Evolutionary conservation across 2,888 invertebrate species (phyloP), one percentile per base, ranked within the genome.

Genomic region (Nysson spinosus): DNA sequence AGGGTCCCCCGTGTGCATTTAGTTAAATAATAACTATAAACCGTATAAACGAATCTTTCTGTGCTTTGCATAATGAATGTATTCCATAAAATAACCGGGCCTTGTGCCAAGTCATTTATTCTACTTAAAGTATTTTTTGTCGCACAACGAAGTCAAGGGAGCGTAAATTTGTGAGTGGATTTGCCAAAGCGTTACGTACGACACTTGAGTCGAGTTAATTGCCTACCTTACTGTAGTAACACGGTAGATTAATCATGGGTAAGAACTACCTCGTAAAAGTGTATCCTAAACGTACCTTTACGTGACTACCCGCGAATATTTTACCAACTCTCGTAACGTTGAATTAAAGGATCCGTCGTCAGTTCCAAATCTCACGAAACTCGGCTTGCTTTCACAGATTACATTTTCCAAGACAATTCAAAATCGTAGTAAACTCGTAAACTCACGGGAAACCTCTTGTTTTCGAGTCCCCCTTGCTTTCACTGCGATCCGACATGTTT

Each of bases 301-400:
- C 16, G 35, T 35, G 32, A 35, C 28, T 40, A 22, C 19, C 22
- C 12, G 11, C 22, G 12, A 43, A 42, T 39, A 47, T 12, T 4
- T 17, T 5, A 39, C 42, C 11, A 17, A 47, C 17, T 32, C 39
- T 28, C 24, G 9, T 26, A 32, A 34, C 7, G 34, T 56, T 69
- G 63, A 55, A 75, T 75, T 67, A 73, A 67, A 52, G 24, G 34
- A 57, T 51, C 67, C 22, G 7, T 22, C 35, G 44, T 39, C 16
- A 46, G 62, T 32, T 17, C 35, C 11, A 22, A 22, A 7, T 20
- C 44, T 46, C 42, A 26, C 40, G 46, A 37, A 75, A 61, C 52
- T 75, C 54, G 42, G 40, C 51, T 37, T 52, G 54, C n/a, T 68
- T 50, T 52, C 51, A 52, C 71, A 51, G n/a, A 55, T 54, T 64